Conservation (phyloP, 2,888 invertebrate species). For the Phortica okadai region DNA sequence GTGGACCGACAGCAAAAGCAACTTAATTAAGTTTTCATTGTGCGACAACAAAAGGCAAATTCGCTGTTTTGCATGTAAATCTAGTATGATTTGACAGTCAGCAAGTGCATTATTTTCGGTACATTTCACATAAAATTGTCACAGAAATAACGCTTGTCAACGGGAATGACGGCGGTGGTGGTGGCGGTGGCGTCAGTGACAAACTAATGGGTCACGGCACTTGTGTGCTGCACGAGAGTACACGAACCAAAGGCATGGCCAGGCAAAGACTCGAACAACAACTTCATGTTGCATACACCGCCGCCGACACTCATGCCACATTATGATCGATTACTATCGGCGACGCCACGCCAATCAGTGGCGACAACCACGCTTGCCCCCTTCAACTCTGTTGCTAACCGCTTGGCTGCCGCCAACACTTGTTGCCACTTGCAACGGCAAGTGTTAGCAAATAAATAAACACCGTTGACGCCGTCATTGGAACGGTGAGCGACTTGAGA, state of each 20-base stretch:
- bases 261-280: not conserved
- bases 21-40: constrained; percentile 69
- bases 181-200: not conserved
- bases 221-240: not conserved
- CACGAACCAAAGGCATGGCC: not conserved
- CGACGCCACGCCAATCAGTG: constrained; percentile 6
- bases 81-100: constrained; percentile 12
- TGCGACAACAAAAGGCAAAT: constrained; percentile 32
- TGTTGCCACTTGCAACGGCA: constrained; percentile 22
- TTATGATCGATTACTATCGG: constrained; percentile 28
- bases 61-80: constrained; percentile 15
- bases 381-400: not conserved
- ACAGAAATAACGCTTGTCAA: not conserved
- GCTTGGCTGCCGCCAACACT: constrained; percentile 28
- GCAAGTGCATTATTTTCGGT: constrained; percentile 7
- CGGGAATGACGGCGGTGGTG: not conserved
- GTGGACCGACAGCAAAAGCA: constrained; percentile 34
- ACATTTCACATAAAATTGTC: constrained; percentile 3
- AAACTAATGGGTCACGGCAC: not conserved
- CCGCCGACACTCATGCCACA: not conserved
- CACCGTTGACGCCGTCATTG: not conserved
- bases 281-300: not conserved
- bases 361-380: not conserved
- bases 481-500: not conserved
- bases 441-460: constrained; percentile 19